Base-by-base conservation (phyloP, 2,888 invertebrate genomes). In the Rhamnusium bicolor region DNA sequence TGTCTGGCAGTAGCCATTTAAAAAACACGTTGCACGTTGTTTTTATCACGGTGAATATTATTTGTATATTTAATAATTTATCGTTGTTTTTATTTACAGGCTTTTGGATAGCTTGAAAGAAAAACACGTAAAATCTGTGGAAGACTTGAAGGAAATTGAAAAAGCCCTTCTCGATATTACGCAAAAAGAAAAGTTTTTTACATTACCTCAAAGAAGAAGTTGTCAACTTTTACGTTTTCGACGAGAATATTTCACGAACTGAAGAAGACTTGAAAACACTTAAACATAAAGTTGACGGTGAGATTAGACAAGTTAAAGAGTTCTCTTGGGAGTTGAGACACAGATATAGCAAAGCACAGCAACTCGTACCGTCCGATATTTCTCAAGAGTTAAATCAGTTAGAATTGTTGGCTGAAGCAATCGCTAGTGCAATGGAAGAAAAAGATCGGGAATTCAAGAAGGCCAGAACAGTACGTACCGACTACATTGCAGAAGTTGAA, bases 371-470 rank as follows among this genome's bases (percentile, higher is more conserved):
- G 73, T 93, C 93, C 78, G 96, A 96, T 90, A 91, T 95, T 77
- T 91, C 92, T 75, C 94, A 95, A 88, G 93, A 95, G 89, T 89
- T 96, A 80, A 95, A 95, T 62, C 92, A 94, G 76, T 90, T 97
- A 84, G 97, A 97, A 88, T 89, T 97, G 80, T 90, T 94, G 69
- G 92, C 94, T 61, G 97, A 97, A 88, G 92, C 93, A 76, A 90
- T 95, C 69, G 91, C 92, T 66, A 93, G 93, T 82, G 92, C 92
- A 62, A 95, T 97, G 94, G 96, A 96, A 85, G 95, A 95, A 85
- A 96, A 96, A 87, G 93, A 94, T 84, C 92, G 95, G 86, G 96
- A 96, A 87, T 94, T 95, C 89, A 95, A 96, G 87, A 93, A 96
- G 77, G 97, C 96, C 21, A 92, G 93, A 83, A 95, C 95, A 14